Evolutionary conservation across 1,140 invertebrate species (phyloP).

Genomic region (Pseudomyrmex pallidus): DNA sequence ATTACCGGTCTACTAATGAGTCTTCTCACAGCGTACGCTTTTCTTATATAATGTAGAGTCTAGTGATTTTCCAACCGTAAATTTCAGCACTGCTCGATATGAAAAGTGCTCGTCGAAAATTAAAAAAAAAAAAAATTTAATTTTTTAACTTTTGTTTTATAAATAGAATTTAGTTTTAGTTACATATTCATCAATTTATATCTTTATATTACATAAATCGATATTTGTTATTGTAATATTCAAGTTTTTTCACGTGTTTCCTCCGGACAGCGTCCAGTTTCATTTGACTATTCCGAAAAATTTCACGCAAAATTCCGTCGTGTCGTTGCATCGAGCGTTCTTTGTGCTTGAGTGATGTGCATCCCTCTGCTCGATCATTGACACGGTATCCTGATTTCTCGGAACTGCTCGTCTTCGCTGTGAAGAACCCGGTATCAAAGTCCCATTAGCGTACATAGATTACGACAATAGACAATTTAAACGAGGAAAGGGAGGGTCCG

Average conservation of each 20-base stretch:
- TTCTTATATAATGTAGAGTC: slow-evolving; percentile 30
- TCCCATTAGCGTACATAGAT: slow-evolving; percentile 44
- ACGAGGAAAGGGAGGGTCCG: slow-evolving; percentile 22
- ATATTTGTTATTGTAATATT: background rate
- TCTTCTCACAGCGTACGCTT: slow-evolving; percentile 1
- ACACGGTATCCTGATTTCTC: slow-evolving; percentile 16
- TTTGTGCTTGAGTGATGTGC: slow-evolving; percentile 3
- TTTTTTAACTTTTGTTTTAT: no score
- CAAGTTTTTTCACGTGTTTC: slow-evolving; percentile 14
- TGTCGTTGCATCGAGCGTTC: slow-evolving; percentile 41
- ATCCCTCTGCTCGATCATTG: background rate
- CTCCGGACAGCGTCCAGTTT: slow-evolving; percentile 23
- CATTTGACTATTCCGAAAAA: slow-evolving; percentile 44
- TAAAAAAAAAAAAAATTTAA: no score
- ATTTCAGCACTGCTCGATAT: slow-evolving; percentile 13
- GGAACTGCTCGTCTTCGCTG: background rate
- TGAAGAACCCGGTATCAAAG: slow-evolving; percentile 39
- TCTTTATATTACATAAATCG: background rate
- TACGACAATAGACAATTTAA: slow-evolving; percentile 42
- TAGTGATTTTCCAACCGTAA: slow-evolving; percentile 16
- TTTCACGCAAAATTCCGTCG: slow-evolving; percentile 28
- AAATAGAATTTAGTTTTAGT: background rate
- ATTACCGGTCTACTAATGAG: slow-evolving; percentile 36
- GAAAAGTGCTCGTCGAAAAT: no score
- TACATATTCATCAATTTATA: background rate